phyloP scores from a whole-genome alignment of 2,888 invertebrate species.

The Drosophila ochracea region DNA sequence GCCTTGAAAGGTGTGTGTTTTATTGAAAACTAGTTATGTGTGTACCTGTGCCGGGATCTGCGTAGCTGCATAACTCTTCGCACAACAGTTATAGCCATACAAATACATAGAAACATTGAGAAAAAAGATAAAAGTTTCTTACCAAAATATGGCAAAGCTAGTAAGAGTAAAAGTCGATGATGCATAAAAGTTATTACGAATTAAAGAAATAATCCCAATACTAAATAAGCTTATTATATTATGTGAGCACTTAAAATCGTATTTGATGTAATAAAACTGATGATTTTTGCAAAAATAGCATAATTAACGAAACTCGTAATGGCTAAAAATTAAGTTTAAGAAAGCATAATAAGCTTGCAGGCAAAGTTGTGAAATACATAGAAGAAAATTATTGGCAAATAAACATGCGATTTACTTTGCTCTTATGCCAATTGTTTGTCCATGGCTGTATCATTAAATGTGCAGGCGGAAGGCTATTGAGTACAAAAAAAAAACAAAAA shows the following conservation, averaged over 20 bases:
- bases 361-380: background rate
- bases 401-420: background rate
- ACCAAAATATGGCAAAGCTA: background rate
- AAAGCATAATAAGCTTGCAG: background rate
- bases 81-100: background rate
- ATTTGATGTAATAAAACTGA: background rate
- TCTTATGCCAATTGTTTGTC: background rate
- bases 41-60: constrained; percentile 41
- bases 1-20: constrained; percentile 70
- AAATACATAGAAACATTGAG: background rate
- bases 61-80: constrained; percentile 23
- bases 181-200: background rate
- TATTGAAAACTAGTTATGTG: constrained; percentile 65
- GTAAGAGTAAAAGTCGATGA: background rate
- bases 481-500: constrained; percentile 11
- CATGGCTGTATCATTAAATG: constrained; percentile 8
- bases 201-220: background rate
- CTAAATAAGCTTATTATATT: background rate
- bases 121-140: background rate
- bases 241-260: background rate
- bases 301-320: background rate
- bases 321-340: background rate
- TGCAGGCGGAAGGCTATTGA: constrained; percentile 44
- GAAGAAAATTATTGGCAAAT: background rate
- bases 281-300: background rate